A percentile compares a stretch with the other conserved stretches of the same genome.
Conservation (phyloP, 1,140 invertebrate species). For the Nasonia longicornis region DNA sequence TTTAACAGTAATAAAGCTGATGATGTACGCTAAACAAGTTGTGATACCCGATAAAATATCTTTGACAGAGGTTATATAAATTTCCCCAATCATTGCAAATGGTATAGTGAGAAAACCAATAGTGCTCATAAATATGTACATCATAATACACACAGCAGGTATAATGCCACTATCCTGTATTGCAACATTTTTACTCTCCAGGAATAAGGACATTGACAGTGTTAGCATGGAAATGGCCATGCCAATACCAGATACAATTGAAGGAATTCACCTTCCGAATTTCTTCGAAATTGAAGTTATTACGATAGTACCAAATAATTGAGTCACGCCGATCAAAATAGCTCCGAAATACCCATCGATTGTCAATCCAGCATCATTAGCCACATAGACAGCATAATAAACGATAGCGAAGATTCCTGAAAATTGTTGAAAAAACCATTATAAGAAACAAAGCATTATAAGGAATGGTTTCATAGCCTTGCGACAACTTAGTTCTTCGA, state of each 20-base stretch:
- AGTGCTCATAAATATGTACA: slow-evolving; percentile 74
- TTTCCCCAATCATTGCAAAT: slow-evolving; percentile 82
- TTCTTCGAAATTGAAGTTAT: slow-evolving; percentile 70
- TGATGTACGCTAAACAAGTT: slow-evolving; percentile 76
- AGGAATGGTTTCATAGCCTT: slow-evolving; percentile 74
- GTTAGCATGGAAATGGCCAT: slow-evolving; percentile 74
- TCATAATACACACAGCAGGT: slow-evolving; percentile 70
- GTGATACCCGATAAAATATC: slow-evolving; percentile 78
- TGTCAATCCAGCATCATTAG: slow-evolving; percentile 70
- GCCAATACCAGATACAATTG: slow-evolving; percentile 73
- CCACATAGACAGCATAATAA: slow-evolving; percentile 80
- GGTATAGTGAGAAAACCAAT: slow-evolving; percentile 76
- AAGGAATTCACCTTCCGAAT: slow-evolving; percentile 71
- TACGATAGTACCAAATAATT: slow-evolving; percentile 70
- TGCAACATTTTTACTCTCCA: slow-evolving; percentile 54
- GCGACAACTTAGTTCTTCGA: slow-evolving; percentile 63
- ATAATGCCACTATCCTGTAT: slow-evolving; percentile 57
- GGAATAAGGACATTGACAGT: slow-evolving; percentile 69
- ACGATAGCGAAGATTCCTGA: slow-evolving; percentile 82
- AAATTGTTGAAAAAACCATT: slow-evolving; percentile 79
- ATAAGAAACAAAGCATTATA: slow-evolving; percentile 76
- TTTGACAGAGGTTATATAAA: slow-evolving; percentile 76
- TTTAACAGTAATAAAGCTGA: slow-evolving; percentile 82
- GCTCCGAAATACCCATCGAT: slow-evolving; percentile 73
- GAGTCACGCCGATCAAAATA: slow-evolving; percentile 71